Evolutionary conservation across 2,113 vertebrate species (phyloP).

Genomic region (Dicentrarchus labrax): DNA sequence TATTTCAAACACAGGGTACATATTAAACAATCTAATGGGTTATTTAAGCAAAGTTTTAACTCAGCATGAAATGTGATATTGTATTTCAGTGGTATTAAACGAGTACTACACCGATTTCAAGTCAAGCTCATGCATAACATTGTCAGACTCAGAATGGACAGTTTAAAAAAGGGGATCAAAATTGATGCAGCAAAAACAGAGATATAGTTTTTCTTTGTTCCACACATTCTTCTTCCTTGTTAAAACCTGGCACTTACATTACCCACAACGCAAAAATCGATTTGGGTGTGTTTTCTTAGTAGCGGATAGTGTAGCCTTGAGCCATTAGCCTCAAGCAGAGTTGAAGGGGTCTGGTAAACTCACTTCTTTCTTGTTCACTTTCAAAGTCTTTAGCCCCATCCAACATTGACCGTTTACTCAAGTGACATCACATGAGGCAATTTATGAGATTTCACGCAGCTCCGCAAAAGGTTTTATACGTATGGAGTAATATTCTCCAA

Average conservation of each 20-base stretch:
- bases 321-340: neutral
- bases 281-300: neutral
- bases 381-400: neutral
- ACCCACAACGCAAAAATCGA: neutral
- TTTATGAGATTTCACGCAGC: neutral
- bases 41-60: neutral
- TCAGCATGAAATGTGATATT: neutral
- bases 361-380: neutral
- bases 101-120: neutral
- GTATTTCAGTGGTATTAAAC: neutral
- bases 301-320: neutral
- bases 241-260: neutral
- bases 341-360: neutral
- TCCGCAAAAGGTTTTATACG: no score
- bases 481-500: no score
- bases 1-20: neutral
- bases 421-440: neutral
- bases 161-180: neutral
- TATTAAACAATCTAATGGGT: neutral
- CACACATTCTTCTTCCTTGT: neutral
- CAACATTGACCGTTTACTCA: no score
- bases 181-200: neutral
- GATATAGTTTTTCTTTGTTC: neutral
- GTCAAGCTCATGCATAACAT: neutral
- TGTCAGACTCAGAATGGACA: neutral